Conservation (phyloP, 2,113 vertebrate species). For the Hemicordylus capensis region DNA sequence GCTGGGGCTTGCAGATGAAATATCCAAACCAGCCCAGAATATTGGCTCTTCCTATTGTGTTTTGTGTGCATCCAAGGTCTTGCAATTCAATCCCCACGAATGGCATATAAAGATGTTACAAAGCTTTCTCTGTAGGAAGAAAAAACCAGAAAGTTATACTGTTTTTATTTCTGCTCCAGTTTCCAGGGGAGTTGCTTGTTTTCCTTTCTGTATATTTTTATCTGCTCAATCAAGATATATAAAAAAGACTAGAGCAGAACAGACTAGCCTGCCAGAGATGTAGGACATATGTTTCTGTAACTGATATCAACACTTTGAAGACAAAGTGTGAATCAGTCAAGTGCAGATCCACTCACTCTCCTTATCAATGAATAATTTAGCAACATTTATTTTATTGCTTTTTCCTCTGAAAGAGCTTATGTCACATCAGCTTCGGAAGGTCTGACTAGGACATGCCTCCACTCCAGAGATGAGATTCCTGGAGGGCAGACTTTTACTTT, state of each 20-base stretch:
- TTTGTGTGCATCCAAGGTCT: neutral
- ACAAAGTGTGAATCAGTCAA: neutral
- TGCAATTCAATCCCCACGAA: neutral
- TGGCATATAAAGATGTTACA: neutral
- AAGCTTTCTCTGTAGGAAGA: neutral
- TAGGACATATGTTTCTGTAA: slow-evolving; percentile 1
- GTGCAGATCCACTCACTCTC: neutral
- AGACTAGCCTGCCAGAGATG: neutral
- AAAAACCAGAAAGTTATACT: no score
- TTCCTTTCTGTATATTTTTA: neutral
- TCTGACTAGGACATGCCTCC: neutral
- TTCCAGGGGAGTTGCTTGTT: neutral
- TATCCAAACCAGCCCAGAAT: no score
- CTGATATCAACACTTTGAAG: neutral
- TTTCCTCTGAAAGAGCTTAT: neutral
- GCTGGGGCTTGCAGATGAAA: no score
- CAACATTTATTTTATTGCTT: neutral
- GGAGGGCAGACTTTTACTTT: slow-evolving; percentile 2
- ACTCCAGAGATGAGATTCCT: neutral
- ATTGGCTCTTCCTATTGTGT: neutral
- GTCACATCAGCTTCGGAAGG: neutral
- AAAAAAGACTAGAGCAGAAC: neutral
- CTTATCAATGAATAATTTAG: slow-evolving; percentile 5
- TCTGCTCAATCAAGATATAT: neutral
- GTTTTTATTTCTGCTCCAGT: neutral